Evolutionary conservation across 2,797 vertebrate species (phyloP).

Genomic region (Centropyge bicolor): DNA sequence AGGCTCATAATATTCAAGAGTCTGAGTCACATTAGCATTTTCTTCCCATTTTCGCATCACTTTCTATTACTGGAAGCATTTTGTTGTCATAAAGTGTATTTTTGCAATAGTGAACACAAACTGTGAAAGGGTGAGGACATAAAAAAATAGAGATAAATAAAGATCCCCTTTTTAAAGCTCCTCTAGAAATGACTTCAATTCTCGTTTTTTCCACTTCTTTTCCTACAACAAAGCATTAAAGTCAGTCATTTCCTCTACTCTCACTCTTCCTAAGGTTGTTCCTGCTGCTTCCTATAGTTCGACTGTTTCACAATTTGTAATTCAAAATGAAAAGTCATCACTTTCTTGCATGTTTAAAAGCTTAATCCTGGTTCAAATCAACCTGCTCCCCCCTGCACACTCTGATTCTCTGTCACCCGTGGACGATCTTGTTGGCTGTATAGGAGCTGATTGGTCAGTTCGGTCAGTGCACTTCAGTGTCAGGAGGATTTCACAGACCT

Average conservation of each 20-base stretch:
- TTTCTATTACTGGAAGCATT: too few relatives aligned
- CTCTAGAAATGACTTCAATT: too few relatives aligned
- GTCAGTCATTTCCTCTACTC: not conserved
- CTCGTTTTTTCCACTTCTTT: not conserved
- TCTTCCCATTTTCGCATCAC: too few relatives aligned
- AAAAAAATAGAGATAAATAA: too few relatives aligned
- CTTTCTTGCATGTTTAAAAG: not conserved
- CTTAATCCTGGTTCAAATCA: not conserved
- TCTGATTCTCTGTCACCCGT: not conserved
- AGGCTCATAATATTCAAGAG: too few relatives aligned
- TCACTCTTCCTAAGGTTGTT: not conserved
- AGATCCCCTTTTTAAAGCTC: too few relatives aligned
- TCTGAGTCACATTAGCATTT: too few relatives aligned
- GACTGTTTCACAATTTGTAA: not conserved
- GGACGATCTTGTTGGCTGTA: not conserved
- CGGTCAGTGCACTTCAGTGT: constrained; percentile 2
- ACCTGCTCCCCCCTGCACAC: not conserved
- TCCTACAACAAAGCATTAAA: not conserved
- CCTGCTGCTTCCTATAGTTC: not conserved
- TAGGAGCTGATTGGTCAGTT: constrained; percentile 22
- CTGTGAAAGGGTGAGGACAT: too few relatives aligned
- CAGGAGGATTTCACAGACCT: constrained; percentile 35
- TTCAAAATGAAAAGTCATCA: not conserved
- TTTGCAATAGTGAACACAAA: too few relatives aligned
- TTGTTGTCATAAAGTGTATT: too few relatives aligned